phyloP scores from a whole-genome alignment of 1,140 invertebrate genomes.

The Archegozetes longisetosus region DNA sequence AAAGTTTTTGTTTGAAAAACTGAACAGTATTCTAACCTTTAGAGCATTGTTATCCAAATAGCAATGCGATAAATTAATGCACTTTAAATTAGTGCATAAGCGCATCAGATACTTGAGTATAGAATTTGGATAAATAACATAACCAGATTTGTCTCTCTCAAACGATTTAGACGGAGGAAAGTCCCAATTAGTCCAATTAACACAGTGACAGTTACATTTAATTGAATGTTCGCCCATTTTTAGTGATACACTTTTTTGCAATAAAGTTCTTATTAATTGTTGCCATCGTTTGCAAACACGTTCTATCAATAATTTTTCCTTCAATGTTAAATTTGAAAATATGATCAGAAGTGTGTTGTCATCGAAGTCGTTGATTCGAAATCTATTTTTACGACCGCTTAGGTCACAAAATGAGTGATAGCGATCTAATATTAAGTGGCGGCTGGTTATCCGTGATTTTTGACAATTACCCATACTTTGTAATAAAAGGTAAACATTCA shows the following conservation, averaged over 20 bases:
- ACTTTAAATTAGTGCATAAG: constrained; percentile 5
- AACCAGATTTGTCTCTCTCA: background rate
- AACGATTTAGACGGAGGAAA: constrained; percentile 1
- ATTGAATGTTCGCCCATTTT: constrained; percentile 13
- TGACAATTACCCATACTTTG: background rate
- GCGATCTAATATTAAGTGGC: background rate
- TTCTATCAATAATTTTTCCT: background rate
- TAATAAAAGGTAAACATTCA: no score
- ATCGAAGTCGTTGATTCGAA: constrained; percentile 2
- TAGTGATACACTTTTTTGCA: background rate
- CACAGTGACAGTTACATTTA: constrained; percentile 11
- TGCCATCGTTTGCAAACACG: constrained; percentile 11
- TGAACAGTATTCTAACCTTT: background rate
- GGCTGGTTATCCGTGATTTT: background rate
- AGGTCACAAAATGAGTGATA: background rate
- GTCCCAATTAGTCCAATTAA: background rate
- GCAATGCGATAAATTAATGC: constrained; percentile 11
- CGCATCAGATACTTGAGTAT: background rate
- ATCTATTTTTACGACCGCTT: background rate
- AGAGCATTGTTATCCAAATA: constrained; percentile 8
- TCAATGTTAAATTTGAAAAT: background rate
- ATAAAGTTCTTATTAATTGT: background rate
- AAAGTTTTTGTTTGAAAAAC: background rate
- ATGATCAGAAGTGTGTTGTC: background rate
- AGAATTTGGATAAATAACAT: constrained; percentile 6